Conservation (phyloP, 2,888 invertebrate species). For the Cotesia congregata region DNA sequence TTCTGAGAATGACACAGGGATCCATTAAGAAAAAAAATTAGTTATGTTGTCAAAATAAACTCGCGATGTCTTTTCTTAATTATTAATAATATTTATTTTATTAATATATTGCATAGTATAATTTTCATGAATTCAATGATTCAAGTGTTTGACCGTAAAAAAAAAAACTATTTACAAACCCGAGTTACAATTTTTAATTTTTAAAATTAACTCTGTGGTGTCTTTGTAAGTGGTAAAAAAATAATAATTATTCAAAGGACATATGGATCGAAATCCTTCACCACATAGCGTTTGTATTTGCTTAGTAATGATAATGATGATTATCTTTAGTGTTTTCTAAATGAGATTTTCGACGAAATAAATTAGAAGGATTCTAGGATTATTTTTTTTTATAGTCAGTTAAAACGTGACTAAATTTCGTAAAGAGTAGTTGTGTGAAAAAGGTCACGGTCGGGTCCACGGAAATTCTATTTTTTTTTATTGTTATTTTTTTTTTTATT, state of each 20-base stretch:
- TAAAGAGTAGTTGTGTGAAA: constrained; percentile 10
- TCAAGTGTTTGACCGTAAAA: too few relatives aligned
- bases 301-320: constrained; percentile 27
- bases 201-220: neutral
- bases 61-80: too few relatives aligned
- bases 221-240: neutral
- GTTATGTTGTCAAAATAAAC: too few relatives aligned
- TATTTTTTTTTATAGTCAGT: constrained; percentile 17
- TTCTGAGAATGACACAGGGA: too few relatives aligned
- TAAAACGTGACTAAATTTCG: constrained; percentile 13
- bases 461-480: constrained; percentile 30
- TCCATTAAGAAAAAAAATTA: too few relatives aligned
- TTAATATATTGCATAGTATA: too few relatives aligned
- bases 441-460: constrained; percentile 18
- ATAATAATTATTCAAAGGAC: neutral
- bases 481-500: neutral
- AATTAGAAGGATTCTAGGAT: constrained; percentile 37
- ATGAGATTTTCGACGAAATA: constrained; percentile 27
- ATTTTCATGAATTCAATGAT: too few relatives aligned
- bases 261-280: constrained; percentile 23
- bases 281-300: constrained; percentile 15
- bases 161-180: too few relatives aligned
- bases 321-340: constrained; percentile 34
- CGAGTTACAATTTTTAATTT: too few relatives aligned
- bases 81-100: too few relatives aligned